Conservation (phyloP, 2,888 invertebrate species). For the Tricholauxania praeusta region DNA sequence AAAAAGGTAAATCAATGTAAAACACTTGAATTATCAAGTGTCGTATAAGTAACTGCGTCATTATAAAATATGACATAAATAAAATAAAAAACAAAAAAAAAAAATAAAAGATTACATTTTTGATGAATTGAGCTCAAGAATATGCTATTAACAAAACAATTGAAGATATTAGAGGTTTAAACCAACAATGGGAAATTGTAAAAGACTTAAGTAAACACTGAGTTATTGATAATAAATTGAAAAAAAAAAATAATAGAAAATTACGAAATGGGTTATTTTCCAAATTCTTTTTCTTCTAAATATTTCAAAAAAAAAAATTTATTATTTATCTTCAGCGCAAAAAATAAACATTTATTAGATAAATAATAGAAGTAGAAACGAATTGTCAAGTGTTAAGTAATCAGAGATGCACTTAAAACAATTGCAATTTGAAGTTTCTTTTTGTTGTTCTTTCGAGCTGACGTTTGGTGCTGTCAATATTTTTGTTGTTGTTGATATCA, state of each 20-base stretch:
- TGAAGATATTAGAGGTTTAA: conserved; percentile 3
- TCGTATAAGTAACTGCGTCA: conserved; percentile 38
- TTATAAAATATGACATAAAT: conserved; percentile 19
- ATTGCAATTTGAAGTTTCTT: conserved; percentile 12
- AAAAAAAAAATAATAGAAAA: background rate
- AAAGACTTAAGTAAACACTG: background rate
- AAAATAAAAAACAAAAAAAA: background rate
- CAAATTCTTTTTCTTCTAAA: background rate
- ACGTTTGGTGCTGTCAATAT: conserved; percentile 20
- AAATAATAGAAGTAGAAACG: background rate
- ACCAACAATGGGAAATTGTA: background rate
- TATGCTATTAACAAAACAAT: conserved; percentile 20
- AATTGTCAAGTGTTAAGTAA: conserved; percentile 13
- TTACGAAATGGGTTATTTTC: background rate
- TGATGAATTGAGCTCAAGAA: conserved; percentile 25
- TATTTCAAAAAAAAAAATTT: background rate
- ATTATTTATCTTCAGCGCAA: background rate
- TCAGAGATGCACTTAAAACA: conserved; percentile 11
- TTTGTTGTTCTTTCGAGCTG: conserved; percentile 40
- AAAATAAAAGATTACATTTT: conserved; percentile 16
- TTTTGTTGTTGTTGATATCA: conserved; percentile 9
- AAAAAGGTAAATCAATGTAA: conserved; percentile 56
- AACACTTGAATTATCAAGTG: conserved; percentile 59
- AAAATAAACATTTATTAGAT: conserved; percentile 1
- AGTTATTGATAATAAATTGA: background rate